Percentiles rank a stretch among this genome's conserved stretches.
These are phyloP conservation scores for Punctoribates punctum DNA, from an alignment of 2,888 invertebrate species.

Conservation along the genomic window DNA sequence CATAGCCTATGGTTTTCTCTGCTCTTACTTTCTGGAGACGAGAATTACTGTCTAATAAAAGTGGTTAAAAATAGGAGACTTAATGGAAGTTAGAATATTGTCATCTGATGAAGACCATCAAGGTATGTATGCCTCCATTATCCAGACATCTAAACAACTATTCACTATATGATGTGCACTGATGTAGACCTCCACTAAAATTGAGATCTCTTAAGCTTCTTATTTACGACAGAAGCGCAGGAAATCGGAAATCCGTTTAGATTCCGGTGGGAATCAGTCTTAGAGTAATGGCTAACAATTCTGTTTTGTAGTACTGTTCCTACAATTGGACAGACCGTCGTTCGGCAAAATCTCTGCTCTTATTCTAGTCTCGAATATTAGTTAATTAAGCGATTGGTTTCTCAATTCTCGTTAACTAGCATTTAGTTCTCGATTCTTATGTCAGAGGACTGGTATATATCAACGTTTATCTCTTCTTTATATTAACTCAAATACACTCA, in stretches of 20 bases:
- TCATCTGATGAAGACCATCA: conserved; percentile 32
- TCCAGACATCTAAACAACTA: not conserved
- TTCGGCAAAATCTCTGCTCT: not conserved
- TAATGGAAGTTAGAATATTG: conserved; percentile 33
- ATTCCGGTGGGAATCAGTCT: conserved; percentile 33
- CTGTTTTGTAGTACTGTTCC: not conserved
- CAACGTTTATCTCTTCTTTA: not conserved
- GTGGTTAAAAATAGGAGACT: not conserved
- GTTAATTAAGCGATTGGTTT: conserved; percentile 27
- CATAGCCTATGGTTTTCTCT: not conserved
- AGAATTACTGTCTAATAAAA: not conserved
- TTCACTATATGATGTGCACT: not conserved
- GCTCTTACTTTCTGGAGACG: not conserved
- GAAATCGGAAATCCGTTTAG: conserved; percentile 35
- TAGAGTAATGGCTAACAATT: conserved; percentile 24
- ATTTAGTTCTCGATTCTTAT: conserved; percentile 27
- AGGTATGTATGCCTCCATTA: conserved; percentile 13
- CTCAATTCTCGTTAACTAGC: conserved; percentile 21
- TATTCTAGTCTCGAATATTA: not conserved
- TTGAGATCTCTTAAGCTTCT: conserved; percentile 30
- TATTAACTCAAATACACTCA: conserved; percentile 9
- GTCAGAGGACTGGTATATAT: not conserved
- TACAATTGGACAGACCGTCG: not conserved
- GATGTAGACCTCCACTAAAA: not conserved
- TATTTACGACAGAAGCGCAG: conserved; percentile 33